These are phyloP conservation scores for Ypsolopha sequella DNA, from an alignment of 2,888 invertebrate genomes.

Conservation along the genomic window DNA sequence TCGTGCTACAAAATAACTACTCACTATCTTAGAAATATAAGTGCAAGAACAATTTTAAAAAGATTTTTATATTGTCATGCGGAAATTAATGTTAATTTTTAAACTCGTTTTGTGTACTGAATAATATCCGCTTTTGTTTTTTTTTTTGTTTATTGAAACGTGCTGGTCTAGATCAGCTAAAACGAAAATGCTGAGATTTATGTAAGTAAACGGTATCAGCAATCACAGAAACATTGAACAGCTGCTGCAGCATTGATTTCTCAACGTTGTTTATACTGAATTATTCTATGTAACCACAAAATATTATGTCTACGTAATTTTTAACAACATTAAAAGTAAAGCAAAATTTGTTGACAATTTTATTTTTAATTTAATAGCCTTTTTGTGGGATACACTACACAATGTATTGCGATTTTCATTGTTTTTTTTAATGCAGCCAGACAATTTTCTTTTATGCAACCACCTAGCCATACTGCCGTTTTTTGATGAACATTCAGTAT, in stretches of 20 bases:
- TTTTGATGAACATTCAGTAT: too few relatives aligned
- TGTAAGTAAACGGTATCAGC: constrained; percentile 47
- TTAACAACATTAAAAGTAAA: constrained; percentile 16
- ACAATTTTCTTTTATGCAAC: too few relatives aligned
- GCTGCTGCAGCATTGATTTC: constrained; percentile 51
- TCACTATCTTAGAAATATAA: constrained; percentile 4
- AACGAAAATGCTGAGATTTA: constrained; percentile 33
- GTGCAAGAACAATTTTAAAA: constrained; percentile 6
- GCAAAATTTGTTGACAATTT: neutral
- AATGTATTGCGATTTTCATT: too few relatives aligned
- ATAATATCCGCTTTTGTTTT: constrained; percentile 42
- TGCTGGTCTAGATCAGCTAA: constrained; percentile 20
- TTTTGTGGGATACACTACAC: too few relatives aligned
- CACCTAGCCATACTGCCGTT: too few relatives aligned
- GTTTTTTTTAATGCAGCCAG: too few relatives aligned
- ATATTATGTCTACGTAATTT: constrained; percentile 68
- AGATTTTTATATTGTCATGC: constrained; percentile 46
- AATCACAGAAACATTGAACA: constrained; percentile 33
- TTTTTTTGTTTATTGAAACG: constrained; percentile 32
- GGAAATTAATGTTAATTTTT: constrained; percentile 33
- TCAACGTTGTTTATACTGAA: constrained; percentile 63
- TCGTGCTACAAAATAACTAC: neutral
- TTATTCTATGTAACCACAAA: constrained; percentile 66
- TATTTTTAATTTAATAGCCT: neutral
- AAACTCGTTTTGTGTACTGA: constrained; percentile 41